These are phyloP conservation scores for Ivindomyrus marchei DNA, from an alignment of 2,113 vertebrate species.

Conservation along the genomic window DNA sequence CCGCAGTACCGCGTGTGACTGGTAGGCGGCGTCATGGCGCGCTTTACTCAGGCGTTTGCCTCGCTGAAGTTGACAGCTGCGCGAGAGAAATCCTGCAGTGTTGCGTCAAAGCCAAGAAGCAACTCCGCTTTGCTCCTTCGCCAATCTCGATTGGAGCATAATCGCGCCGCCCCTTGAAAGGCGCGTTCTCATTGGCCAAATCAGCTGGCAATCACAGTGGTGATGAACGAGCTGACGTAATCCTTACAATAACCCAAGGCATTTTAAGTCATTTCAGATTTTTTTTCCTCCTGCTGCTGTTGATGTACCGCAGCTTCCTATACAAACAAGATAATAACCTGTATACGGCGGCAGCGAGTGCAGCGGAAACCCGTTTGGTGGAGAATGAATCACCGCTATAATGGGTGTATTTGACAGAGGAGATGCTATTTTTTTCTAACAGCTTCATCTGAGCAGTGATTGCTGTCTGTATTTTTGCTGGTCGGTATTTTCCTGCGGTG, in stretches of 20 bases:
- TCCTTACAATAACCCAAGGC: slow-evolving; percentile 62
- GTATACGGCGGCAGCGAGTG: slow-evolving; percentile 3
- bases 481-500: slow-evolving; percentile 43
- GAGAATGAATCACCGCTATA: slow-evolving; percentile 46
- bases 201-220: slow-evolving; percentile 33
- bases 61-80: slow-evolving; percentile 40
- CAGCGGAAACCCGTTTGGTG: slow-evolving; percentile 30
- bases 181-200: slow-evolving; percentile 39
- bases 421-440: slow-evolving; percentile 42
- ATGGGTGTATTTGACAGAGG: slow-evolving; percentile 56
- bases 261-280: slow-evolving; percentile 45
- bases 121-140: neutral
- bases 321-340: slow-evolving; percentile 31
- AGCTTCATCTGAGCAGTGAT: slow-evolving; percentile 49
- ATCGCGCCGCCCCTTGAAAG: slow-evolving; percentile 12
- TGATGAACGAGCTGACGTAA: slow-evolving; percentile 65
- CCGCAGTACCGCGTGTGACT: neutral
- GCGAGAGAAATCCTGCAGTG: slow-evolving; percentile 67
- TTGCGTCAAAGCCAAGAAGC: slow-evolving; percentile 56
- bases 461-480: slow-evolving; percentile 36
- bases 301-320: slow-evolving; percentile 36
- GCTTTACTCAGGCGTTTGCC: neutral
- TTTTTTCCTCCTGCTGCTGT: slow-evolving; percentile 39
- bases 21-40: slow-evolving; percentile 43
- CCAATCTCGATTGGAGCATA: slow-evolving; percentile 39